A percentile compares a stretch with the other conserved stretches of the same genome.
These are phyloP conservation scores for Pseudorectes ferrugineus DNA, from an alignment of 2,113 vertebrate species.

Conservation along the genomic window DNA sequence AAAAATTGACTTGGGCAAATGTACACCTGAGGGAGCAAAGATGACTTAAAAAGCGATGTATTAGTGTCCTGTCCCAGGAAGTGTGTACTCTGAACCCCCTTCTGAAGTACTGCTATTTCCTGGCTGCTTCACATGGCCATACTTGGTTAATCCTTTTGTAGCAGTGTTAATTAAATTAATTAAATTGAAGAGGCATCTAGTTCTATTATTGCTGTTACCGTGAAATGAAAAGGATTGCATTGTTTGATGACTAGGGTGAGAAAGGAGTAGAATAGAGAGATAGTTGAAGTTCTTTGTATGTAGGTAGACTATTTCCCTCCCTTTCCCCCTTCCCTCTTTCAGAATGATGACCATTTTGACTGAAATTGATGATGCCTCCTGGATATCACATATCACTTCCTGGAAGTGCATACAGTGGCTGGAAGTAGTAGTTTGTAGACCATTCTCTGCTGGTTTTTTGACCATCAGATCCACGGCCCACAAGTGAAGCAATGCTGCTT, in stretches of 20 bases:
- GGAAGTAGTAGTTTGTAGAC: background rate
- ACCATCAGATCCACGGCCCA: background rate
- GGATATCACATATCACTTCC: background rate
- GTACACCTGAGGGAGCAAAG: background rate
- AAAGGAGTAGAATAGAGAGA: background rate
- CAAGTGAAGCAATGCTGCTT: background rate
- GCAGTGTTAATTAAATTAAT: background rate
- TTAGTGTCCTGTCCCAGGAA: background rate
- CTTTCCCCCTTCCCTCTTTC: background rate
- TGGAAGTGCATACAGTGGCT: background rate
- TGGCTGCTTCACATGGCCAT: background rate
- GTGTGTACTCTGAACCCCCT: background rate
- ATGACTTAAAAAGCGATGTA: background rate
- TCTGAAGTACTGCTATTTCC: background rate
- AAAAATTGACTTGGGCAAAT: background rate
- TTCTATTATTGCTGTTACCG: background rate
- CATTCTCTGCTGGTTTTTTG: background rate
- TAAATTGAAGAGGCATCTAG: background rate
- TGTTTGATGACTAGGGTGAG: background rate
- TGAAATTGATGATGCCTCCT: background rate
- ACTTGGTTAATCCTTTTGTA: background rate
- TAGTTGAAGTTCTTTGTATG: background rate
- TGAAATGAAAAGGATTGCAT: background rate
- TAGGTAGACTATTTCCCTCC: background rate
- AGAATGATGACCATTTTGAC: background rate